Evolutionary conservation across 2,797 vertebrate genomes (phyloP).

Genomic region (Diplodus puntazzo): DNA sequence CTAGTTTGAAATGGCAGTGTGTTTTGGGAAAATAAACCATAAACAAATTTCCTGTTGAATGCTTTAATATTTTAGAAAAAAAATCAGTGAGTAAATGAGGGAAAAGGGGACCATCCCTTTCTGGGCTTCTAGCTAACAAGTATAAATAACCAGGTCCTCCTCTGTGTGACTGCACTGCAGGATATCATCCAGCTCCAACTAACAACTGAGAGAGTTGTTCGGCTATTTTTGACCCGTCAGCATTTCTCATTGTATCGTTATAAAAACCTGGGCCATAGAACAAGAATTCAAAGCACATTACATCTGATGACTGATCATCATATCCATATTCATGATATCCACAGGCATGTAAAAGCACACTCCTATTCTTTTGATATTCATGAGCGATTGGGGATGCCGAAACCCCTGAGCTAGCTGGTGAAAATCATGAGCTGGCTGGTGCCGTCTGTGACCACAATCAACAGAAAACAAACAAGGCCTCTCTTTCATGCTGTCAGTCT

Average conservation of each 20-base stretch:
- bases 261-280: constrained; percentile 48
- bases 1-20: neutral
- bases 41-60: constrained; percentile 16
- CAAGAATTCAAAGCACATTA: constrained; percentile 37
- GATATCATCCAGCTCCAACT: constrained; percentile 54
- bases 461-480: constrained; percentile 61
- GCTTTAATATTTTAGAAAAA: constrained; percentile 20
- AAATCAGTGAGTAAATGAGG: constrained; percentile 22
- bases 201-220: constrained; percentile 48
- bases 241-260: constrained; percentile 48
- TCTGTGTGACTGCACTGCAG: constrained; percentile 65
- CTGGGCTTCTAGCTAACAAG: constrained; percentile 22
- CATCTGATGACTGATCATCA: constrained; percentile 49
- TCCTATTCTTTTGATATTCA: constrained; percentile 60
- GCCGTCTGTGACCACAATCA: constrained; percentile 49
- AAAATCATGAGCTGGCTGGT: constrained; percentile 56
- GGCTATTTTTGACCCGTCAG: constrained; percentile 66
- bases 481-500: constrained; percentile 59
- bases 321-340: constrained; percentile 64
- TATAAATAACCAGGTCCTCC: constrained; percentile 46
- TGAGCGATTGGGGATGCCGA: constrained; percentile 32
- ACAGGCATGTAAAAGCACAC: constrained; percentile 49
- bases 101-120: constrained; percentile 15
- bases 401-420: constrained; percentile 27
- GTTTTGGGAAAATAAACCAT: constrained; percentile 4